Conservation (phyloP, 1,140 invertebrate species). For the Aphaenogaster ashmeadi region DNA sequence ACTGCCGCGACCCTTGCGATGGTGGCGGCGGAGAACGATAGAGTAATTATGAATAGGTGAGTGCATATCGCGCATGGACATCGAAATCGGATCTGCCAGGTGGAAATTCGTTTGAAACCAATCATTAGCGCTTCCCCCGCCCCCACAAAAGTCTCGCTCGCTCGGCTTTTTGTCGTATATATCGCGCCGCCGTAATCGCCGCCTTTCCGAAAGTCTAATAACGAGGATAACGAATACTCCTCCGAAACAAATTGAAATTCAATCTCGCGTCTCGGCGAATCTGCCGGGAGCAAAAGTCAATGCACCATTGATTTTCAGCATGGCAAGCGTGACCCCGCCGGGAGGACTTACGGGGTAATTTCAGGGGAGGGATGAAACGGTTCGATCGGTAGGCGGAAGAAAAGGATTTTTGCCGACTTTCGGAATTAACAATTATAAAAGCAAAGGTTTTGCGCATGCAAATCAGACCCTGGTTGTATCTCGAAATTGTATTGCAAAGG, state of each 20-base stretch:
- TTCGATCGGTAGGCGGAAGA: background rate
- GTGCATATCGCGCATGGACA: slow-evolving; percentile 71
- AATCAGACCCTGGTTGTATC: background rate
- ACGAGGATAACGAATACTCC: slow-evolving; percentile 52
- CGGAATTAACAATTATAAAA: background rate
- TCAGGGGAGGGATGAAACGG: background rate
- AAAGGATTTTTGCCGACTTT: slow-evolving; percentile 1
- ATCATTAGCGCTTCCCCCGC: slow-evolving; percentile 67
- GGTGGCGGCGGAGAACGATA: slow-evolving; percentile 61
- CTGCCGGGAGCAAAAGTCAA: slow-evolving; percentile 58
- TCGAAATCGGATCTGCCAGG: slow-evolving; percentile 71
- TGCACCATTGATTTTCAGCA: slow-evolving; percentile 54
- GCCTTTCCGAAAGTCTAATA: slow-evolving; percentile 12
- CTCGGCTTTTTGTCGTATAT: slow-evolving; percentile 41
- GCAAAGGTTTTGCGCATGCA: background rate
- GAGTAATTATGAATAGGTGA: slow-evolving; percentile 77
- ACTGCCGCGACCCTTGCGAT: slow-evolving; percentile 68
- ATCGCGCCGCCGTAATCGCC: slow-evolving; percentile 21
- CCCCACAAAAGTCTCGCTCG: background rate
- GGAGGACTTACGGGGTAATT: slow-evolving; percentile 45
- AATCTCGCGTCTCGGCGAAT: slow-evolving; percentile 56
- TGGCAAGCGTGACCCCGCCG: slow-evolving; percentile 20
- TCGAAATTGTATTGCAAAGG: background rate
- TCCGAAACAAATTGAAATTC: slow-evolving; percentile 61
- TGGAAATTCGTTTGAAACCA: slow-evolving; percentile 75